phyloP scores from a whole-genome alignment of 2,797 vertebrate genomes.

The Girardinus metallicus region DNA sequence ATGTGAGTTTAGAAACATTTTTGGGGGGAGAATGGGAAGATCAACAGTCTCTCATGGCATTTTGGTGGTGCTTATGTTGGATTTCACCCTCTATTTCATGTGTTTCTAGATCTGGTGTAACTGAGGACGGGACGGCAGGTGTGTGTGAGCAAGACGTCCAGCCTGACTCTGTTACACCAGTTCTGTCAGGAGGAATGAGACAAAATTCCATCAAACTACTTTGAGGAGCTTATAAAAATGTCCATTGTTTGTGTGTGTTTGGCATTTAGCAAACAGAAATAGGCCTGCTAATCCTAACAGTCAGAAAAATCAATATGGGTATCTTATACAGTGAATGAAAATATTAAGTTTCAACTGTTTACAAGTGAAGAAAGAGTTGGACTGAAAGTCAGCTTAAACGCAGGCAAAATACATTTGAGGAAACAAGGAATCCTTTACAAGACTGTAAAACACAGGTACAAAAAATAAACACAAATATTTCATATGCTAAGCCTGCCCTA shows the following conservation, averaged over 20 bases:
- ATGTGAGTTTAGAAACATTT: neutral
- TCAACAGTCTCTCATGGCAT: neutral
- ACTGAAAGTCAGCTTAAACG: neutral
- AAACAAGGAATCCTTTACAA: neutral
- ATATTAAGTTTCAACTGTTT: neutral
- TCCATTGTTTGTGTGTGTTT: neutral
- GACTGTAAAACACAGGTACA: neutral
- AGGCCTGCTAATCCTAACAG: neutral
- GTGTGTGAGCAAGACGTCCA: neutral
- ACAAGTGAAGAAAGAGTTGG: neutral
- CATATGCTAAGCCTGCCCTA: neutral
- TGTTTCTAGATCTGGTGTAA: neutral
- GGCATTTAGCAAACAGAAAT: neutral
- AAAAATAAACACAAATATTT: neutral
- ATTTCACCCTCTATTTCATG: neutral
- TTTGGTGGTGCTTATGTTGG: neutral
- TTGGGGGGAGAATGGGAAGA: neutral
- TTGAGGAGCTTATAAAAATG: neutral
- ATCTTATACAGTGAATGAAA: neutral
- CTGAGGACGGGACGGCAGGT: neutral
- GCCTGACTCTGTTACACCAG: neutral
- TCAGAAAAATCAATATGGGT: neutral
- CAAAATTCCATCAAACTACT: neutral
- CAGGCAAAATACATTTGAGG: neutral
- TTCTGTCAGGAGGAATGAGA: neutral